Evolutionary conservation across 64 coral and sea anemone genomes (phyloP).

Genomic region (Montipora sp.): DNA sequence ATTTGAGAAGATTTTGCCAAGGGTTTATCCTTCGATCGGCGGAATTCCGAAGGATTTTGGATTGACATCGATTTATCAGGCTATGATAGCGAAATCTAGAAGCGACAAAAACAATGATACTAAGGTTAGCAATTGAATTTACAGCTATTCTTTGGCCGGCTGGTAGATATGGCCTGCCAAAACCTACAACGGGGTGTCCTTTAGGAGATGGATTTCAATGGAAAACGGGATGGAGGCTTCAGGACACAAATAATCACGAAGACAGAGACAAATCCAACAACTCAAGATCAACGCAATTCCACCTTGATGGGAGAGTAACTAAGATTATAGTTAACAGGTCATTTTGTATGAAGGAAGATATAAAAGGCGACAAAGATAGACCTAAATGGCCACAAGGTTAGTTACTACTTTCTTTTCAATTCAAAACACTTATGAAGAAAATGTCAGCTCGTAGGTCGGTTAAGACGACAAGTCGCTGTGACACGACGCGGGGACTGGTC

Average conservation of each 20-base stretch:
- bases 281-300: constrained; percentile 6
- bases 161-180: constrained; percentile 38
- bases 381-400: constrained; percentile 13
- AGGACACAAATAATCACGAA: constrained; percentile 39
- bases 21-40: no score
- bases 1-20: no score
- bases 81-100: no score
- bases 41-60: no score
- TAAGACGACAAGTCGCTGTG: no score
- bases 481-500: no score
- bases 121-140: background rate
- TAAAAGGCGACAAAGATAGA: background rate
- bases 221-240: constrained; percentile 42
- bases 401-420: background rate
- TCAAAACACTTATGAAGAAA: no score
- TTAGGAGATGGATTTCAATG: constrained; percentile 2
- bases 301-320: constrained; percentile 23
- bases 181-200: constrained; percentile 44
- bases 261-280: background rate
- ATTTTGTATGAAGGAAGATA: constrained; percentile 47
- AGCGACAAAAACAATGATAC: no score
- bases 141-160: constrained; percentile 7
- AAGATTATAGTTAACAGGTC: constrained; percentile 41
- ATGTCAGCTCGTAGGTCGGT: no score
- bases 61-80: no score